phyloP scores from a whole-genome alignment of 2,113 vertebrate genomes.

The Varanus komodoensis region DNA sequence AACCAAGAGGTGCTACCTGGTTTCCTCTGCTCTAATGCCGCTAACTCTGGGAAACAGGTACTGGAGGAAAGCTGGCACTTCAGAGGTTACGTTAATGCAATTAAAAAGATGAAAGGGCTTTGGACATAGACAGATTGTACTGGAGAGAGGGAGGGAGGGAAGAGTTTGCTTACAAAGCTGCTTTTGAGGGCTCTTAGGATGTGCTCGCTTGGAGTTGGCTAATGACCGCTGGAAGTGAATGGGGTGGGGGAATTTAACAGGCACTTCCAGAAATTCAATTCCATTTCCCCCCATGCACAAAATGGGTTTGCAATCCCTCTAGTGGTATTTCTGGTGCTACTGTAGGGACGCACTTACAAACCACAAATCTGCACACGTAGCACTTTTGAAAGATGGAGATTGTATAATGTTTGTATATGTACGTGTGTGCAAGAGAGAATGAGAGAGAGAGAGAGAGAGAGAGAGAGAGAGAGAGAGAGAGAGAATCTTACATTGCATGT shows the following conservation, averaged over 20 bases:
- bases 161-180: conserved; percentile 43
- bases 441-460: too few relatives aligned
- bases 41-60: conserved; percentile 11
- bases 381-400: not conserved
- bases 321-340: conserved; percentile 48
- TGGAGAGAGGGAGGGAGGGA: not conserved
- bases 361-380: not conserved
- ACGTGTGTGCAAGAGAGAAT: not conserved
- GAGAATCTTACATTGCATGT: not conserved
- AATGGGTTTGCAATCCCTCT: conserved; percentile 67
- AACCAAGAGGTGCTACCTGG: conserved; percentile 4
- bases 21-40: not conserved
- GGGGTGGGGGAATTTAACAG: not conserved
- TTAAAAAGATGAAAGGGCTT: conserved; percentile 62
- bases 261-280: conserved; percentile 52
- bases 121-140: not conserved
- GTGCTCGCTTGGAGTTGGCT: conserved; percentile 46
- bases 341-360: not conserved
- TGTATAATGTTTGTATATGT: not conserved
- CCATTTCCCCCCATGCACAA: not conserved
- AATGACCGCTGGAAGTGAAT: conserved; percentile 28
- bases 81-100: conserved; percentile 57
- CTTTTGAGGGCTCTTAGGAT: conserved; percentile 21
- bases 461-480: not conserved
- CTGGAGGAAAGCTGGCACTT: conserved; percentile 20